phyloP scores from a whole-genome alignment of 1,140 invertebrate genomes.

The Anastatus disparis region DNA sequence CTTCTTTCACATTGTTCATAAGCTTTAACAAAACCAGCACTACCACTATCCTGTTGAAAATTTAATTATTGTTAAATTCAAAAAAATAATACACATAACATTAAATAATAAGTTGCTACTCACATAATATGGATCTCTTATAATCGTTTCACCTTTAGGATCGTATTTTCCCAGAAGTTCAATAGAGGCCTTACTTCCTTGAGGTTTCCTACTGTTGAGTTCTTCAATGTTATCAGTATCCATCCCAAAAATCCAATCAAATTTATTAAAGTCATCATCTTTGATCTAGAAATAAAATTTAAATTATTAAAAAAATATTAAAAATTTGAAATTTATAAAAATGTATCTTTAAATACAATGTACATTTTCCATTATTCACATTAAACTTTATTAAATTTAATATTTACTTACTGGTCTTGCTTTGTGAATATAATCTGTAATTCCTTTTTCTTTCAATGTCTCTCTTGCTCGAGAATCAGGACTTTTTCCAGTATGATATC shows the following conservation, averaged over 20 bases:
- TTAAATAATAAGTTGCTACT: too few relatives aligned
- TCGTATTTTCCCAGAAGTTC: constrained; percentile 84
- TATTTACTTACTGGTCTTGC: constrained; percentile 75
- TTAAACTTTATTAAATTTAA: neutral
- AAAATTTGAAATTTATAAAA: too few relatives aligned
- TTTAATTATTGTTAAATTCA: too few relatives aligned
- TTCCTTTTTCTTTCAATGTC: constrained; percentile 75
- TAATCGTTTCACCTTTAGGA: constrained; percentile 79
- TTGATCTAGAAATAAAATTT: constrained; percentile 67
- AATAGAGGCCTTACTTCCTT: constrained; percentile 74
- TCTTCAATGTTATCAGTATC: constrained; percentile 85
- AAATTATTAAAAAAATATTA: neutral
- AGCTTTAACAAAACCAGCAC: constrained; percentile 75
- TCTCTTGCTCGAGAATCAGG: constrained; percentile 80
- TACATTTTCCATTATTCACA: too few relatives aligned
- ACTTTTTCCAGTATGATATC: constrained; percentile 82
- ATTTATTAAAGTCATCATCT: constrained; percentile 78
- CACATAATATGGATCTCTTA: constrained; percentile 91
- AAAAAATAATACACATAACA: neutral
- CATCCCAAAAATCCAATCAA: constrained; percentile 94
- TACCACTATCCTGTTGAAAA: constrained; percentile 67
- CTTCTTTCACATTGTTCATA: constrained; percentile 77
- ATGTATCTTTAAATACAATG: too few relatives aligned
- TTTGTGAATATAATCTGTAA: constrained; percentile 76
- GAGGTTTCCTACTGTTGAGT: constrained; percentile 72